These are phyloP conservation scores for Candidula unifasciata DNA, from an alignment of 2,888 invertebrate genomes.

Conservation along the genomic window DNA sequence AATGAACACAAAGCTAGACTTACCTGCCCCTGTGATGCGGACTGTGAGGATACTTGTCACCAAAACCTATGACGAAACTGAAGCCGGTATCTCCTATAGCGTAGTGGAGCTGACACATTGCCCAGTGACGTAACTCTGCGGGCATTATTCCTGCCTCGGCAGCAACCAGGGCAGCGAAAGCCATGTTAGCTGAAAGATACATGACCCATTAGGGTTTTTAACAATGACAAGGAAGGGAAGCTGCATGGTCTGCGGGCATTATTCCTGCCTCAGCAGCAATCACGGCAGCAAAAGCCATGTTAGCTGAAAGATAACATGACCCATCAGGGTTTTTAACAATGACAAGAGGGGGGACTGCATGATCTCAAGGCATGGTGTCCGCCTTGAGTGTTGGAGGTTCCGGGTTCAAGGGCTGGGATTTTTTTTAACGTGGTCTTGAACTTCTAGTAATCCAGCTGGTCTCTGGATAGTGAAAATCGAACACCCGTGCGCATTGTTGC, in stretches of 20 bases:
- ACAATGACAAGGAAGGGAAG: neutral
- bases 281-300: constrained; percentile 65
- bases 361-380: no score
- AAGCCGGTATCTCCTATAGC: constrained; percentile 69
- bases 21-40: constrained; percentile 65
- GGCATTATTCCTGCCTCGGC: constrained; percentile 65
- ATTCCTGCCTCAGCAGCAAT: constrained; percentile 71
- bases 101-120: constrained; percentile 71
- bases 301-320: constrained; percentile 58
- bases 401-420: no score
- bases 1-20: neutral
- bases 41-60: constrained; percentile 54
- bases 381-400: no score
- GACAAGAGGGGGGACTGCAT: no score
- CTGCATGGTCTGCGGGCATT: no score
- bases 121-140: constrained; percentile 62
- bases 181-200: constrained; percentile 63
- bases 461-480: no score
- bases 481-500: no score
- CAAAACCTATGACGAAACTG: constrained; percentile 65
- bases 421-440: no score
- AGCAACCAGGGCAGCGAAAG: constrained; percentile 67
- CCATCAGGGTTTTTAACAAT: neutral
- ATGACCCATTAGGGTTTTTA: neutral
- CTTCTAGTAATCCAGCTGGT: no score